Conservation (phyloP, 1,140 invertebrate species). For the fruit fly (Drosophila melanogaster) region Release_6_plus_ISO1_MT NT_033777.3:22663001-22663500, state of each 20-base stretch:
- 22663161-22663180: constrained; percentile 61
- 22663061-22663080: constrained; percentile 37
- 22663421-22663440: constrained; percentile 43
- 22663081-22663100: background rate
- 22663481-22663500: constrained; percentile 76
- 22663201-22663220: constrained; percentile 13
- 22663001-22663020: constrained; percentile 44
- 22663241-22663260: no score
- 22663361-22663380: background rate
- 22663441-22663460: constrained; percentile 71
- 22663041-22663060: constrained; percentile 59
- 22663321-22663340: no score
- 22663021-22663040: constrained; percentile 45
- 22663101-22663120: no score
- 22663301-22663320: no score
- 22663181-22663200: constrained; percentile 41
- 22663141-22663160: constrained; percentile 17
- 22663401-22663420: background rate
- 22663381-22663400: no score
- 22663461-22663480: constrained; percentile 80
- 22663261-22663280: no score
- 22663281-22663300: no score
- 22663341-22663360: no score
- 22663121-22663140: background rate
- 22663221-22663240: background rate